These are phyloP conservation scores for Reticulitermes speratus DNA, from an alignment of 1,140 invertebrate species.

Conservation along the genomic window DNA sequence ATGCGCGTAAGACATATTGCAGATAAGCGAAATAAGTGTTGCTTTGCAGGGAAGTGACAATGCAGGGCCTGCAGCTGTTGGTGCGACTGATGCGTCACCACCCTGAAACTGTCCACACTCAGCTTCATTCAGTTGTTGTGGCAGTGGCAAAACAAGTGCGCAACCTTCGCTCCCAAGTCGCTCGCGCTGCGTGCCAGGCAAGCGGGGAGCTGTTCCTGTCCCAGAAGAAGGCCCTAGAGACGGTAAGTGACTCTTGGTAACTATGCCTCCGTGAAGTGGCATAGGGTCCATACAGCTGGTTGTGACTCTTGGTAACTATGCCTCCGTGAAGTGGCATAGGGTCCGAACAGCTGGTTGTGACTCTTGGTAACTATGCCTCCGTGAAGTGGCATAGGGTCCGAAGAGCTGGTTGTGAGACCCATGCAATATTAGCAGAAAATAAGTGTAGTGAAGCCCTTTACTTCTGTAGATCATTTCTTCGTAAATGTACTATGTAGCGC, in stretches of 20 bases:
- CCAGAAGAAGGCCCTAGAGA: constrained; percentile 71
- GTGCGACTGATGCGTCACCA: constrained; percentile 72
- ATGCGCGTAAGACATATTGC: not conserved
- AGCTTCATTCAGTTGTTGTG: constrained; percentile 65
- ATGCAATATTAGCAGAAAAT: no score
- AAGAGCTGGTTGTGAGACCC: no score
- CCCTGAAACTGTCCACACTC: constrained; percentile 59
- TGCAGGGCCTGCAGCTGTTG: constrained; percentile 72
- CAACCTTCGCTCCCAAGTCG: constrained; percentile 88
- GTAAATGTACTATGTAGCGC: no score
- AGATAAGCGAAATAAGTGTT: constrained; percentile 28
- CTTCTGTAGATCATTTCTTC: no score
- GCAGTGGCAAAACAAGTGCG: constrained; percentile 73
- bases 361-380: no score
- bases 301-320: constrained; percentile 37
- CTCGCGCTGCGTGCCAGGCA: constrained; percentile 77
- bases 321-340: no score
- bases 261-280: no score
- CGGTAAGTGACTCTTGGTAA: constrained; percentile 52
- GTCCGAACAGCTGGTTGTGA: no score
- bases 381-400: no score
- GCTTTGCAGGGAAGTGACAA: constrained; percentile 71
- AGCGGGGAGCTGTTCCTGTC: constrained; percentile 73
- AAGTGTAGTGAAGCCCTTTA: no score
- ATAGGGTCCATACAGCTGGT: no score